Conservation (phyloP, 2,797 vertebrate species). For the Iguana delicatissima region DNA sequence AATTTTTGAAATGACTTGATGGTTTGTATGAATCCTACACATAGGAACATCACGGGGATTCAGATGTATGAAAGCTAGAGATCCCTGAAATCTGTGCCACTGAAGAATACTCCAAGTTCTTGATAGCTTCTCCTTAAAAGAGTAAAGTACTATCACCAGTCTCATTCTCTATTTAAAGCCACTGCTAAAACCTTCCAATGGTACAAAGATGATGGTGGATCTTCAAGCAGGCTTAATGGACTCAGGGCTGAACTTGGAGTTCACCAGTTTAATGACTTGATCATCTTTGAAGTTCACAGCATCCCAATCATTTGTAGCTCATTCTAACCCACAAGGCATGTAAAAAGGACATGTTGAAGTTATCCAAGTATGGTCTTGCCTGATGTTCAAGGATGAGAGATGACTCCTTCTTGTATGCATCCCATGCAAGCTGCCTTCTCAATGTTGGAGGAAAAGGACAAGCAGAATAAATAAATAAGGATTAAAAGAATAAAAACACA, state of each 20-base stretch:
- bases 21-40: neutral
- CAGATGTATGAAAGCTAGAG: neutral
- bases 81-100: neutral
- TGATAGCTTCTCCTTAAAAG: constrained; percentile 45
- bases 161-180: neutral
- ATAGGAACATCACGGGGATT: neutral
- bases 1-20: neutral
- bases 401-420: neutral
- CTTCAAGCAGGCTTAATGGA: neutral
- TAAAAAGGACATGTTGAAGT: constrained; percentile 3
- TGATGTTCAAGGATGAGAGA: neutral
- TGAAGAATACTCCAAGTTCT: constrained; percentile 40
- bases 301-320: neutral
- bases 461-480: neutral
- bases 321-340: neutral
- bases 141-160: constrained; percentile 8
- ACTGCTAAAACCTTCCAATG: neutral
- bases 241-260: neutral
- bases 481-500: constrained; percentile 26
- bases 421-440: neutral
- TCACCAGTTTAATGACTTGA: neutral
- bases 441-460: neutral
- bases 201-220: neutral
- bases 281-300: neutral
- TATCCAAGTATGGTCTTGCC: neutral